These are phyloP conservation scores for Sebastes itinus DNA, from an alignment of 2,797 vertebrate genomes.

Conservation along the genomic window DNA sequence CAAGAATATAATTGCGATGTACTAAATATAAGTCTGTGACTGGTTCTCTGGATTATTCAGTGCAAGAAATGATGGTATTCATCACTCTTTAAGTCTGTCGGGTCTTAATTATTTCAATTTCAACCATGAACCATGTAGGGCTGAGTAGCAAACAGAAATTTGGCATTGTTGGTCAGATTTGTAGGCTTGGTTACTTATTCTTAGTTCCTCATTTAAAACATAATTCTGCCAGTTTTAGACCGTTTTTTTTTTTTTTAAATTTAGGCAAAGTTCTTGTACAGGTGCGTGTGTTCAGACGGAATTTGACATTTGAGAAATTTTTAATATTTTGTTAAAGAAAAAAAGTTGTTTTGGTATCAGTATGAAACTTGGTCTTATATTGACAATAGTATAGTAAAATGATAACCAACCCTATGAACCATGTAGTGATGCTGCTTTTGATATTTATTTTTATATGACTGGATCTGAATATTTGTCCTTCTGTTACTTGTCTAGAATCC, in stretches of 20 bases:
- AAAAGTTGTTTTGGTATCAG: background rate
- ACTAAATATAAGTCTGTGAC: background rate
- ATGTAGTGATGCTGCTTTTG: background rate
- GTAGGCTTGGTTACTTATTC: background rate
- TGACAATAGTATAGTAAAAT: background rate
- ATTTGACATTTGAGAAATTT: background rate
- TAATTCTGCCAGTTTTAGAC: background rate
- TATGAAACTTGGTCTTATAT: background rate
- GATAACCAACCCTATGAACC: background rate
- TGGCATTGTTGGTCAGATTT: background rate
- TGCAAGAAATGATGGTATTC: background rate
- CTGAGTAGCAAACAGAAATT: background rate
- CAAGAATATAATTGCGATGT: background rate
- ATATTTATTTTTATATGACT: background rate
- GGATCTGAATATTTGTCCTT: conserved; percentile 4
- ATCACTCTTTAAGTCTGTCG: background rate
- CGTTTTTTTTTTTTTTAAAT: background rate
- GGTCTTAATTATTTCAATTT: background rate
- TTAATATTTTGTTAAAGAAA: background rate
- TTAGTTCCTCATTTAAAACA: background rate
- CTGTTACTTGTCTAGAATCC: conserved; percentile 57
- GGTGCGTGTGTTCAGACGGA: background rate
- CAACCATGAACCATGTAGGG: background rate
- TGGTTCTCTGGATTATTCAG: background rate
- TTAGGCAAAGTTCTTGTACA: background rate